Percentiles rank a stretch among this genome's conserved stretches.
Evolutionary conservation across 2,888 invertebrate genomes (phyloP).

Genomic region (Matsumyia berberina): DNA sequence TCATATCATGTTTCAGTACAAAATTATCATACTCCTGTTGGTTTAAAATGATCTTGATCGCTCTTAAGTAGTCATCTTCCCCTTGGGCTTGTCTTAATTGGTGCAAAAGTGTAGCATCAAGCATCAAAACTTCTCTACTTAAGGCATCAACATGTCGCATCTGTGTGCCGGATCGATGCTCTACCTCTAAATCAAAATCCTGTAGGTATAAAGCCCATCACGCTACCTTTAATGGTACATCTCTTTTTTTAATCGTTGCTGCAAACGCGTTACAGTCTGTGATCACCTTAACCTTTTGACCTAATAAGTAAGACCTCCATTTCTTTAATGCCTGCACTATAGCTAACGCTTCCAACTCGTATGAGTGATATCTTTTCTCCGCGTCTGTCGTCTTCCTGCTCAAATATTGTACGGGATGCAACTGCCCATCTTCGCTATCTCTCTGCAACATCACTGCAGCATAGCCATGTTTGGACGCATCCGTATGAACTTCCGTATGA

Average conservation of each 20-base stretch:
- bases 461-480: constrained; percentile 55
- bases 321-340: constrained; percentile 75
- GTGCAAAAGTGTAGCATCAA: constrained; percentile 8
- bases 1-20: constrained; percentile 25
- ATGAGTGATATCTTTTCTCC: constrained; percentile 52
- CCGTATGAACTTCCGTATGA: constrained; percentile 71
- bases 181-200: constrained; percentile 70
- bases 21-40: constrained; percentile 8
- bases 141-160: constrained; percentile 76
- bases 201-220: constrained; percentile 70
- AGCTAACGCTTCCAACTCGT: constrained; percentile 77
- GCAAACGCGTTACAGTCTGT: constrained; percentile 52
- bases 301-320: constrained; percentile 76
- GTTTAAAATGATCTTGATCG: background rate
- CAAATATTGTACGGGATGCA: constrained; percentile 59
- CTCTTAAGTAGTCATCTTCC: background rate
- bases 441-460: constrained; percentile 67
- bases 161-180: constrained; percentile 65
- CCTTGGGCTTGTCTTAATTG: constrained; percentile 16
- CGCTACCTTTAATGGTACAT: constrained; percentile 58
- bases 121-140: constrained; percentile 35
- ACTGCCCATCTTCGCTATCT: constrained; percentile 26
- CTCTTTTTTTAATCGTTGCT: constrained; percentile 49
- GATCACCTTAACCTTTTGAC: background rate
- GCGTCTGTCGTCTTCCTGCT: constrained; percentile 30